Conservation (phyloP, 2,888 invertebrate genomes). For the Cylloceria caligata region DNA sequence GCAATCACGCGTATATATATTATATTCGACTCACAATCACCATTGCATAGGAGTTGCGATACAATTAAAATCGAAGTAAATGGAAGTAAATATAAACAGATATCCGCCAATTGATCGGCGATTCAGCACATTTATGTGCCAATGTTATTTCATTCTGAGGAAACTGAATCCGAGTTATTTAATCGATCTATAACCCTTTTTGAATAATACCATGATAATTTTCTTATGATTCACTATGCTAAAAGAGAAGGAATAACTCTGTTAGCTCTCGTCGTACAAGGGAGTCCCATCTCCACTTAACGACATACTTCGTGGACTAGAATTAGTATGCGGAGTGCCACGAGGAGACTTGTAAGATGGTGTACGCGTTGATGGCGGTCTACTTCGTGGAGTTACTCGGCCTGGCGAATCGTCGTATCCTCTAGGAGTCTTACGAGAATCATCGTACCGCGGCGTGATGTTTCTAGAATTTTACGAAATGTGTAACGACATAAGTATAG, state of each 20-base stretch:
- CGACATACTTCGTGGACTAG: constrained; percentile 95
- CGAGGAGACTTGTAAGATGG: constrained; percentile 82
- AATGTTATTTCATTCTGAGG: constrained; percentile 6
- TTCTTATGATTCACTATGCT: constrained; percentile 61
- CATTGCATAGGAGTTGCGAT: constrained; percentile 35
- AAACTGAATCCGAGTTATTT: constrained; percentile 21
- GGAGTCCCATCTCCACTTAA: constrained; percentile 95
- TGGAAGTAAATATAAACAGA: constrained; percentile 20
- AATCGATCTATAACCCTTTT: neutral
- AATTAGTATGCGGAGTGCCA: constrained; percentile 88
- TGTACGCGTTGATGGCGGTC: constrained; percentile 76
- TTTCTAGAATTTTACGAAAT: constrained; percentile 71
- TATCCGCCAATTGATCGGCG: constrained; percentile 17
- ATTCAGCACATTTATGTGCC: neutral
- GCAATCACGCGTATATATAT: constrained; percentile 34
- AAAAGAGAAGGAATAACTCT: constrained; percentile 46
- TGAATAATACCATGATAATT: constrained; percentile 44
- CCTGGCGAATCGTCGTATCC: constrained; percentile 85
- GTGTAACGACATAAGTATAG: neutral
- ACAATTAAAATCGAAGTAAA: constrained; percentile 42
- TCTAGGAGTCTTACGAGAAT: constrained; percentile 84
- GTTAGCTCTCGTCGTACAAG: constrained; percentile 94
- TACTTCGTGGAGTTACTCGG: constrained; percentile 88
- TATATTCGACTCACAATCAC: constrained; percentile 57
- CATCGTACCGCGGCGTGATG: constrained; percentile 84